Conservation (phyloP, 2,888 invertebrate genomes). For the Lepidochrysops patricia region DNA sequence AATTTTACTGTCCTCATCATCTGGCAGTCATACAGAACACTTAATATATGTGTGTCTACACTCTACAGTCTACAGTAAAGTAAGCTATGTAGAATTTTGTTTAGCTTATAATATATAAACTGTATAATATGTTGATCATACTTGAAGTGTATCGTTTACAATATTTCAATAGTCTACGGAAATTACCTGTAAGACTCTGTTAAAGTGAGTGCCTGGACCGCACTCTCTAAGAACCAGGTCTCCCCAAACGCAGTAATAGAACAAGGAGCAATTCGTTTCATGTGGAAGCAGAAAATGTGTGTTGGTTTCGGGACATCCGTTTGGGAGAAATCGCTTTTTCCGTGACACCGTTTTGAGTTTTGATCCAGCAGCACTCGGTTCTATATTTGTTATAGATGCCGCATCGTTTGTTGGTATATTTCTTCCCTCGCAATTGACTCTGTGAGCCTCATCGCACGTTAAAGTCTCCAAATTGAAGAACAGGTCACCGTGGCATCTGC, state of each 20-base stretch:
- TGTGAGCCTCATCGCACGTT: conserved; percentile 72
- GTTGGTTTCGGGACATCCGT: conserved; percentile 52
- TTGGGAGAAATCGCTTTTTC: conserved; percentile 34
- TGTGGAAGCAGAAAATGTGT: conserved; percentile 52
- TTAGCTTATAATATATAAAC: too few species aligned
- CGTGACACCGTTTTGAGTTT: neutral
- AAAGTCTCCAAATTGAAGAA: conserved; percentile 58
- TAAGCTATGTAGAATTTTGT: too few species aligned
- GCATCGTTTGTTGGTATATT: conserved; percentile 2
- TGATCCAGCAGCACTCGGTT: neutral
- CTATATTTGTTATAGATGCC: neutral
- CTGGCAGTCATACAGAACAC: too few species aligned
- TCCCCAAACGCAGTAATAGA: conserved; percentile 58
- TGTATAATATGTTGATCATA: too few species aligned
- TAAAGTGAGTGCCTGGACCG: conserved; percentile 37
- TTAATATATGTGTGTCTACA: too few species aligned
- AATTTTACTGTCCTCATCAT: too few species aligned
- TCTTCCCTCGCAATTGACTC: conserved; percentile 67
- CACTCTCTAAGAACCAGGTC: conserved; percentile 35
- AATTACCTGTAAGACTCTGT: conserved; percentile 43
- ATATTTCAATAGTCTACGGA: neutral
- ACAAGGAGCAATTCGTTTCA: conserved; percentile 40
- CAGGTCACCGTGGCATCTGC: conserved; percentile 66
- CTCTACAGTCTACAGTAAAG: too few species aligned
- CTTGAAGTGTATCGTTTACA: too few species aligned